A percentile compares a stretch with the other conserved stretches of the same genome.
These are phyloP conservation scores for Willowsia nigromaculata DNA, from an alignment of 2,888 invertebrate genomes.

Conservation along the genomic window DNA sequence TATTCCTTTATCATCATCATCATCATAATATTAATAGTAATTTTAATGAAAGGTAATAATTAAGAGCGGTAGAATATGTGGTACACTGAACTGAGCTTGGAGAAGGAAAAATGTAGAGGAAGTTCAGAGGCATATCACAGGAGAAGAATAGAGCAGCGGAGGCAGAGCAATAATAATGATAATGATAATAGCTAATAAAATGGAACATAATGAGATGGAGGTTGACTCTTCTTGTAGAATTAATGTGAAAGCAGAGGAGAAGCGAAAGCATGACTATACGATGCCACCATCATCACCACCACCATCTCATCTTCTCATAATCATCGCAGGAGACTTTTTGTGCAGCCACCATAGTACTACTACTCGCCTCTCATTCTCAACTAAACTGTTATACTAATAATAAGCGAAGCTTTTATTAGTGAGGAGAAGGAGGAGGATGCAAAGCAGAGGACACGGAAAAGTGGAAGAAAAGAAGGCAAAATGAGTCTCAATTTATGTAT, in stretches of 20 bases:
- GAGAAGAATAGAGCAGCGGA: background rate
- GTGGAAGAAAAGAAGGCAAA: conserved; percentile 41
- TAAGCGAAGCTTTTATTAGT: conserved; percentile 64
- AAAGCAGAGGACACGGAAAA: conserved; percentile 27
- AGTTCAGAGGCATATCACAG: background rate
- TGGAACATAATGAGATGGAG: conserved; percentile 73
- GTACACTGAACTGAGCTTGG: background rate
- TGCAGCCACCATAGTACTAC: background rate
- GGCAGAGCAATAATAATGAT: conserved; percentile 54
- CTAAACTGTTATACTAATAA: conserved; percentile 63
- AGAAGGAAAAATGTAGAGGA: background rate
- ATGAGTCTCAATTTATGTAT: conserved; percentile 69
- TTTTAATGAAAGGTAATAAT: conserved; percentile 67
- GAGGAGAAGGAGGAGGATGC: background rate
- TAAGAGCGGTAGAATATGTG: conserved; percentile 52
- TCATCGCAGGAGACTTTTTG: conserved; percentile 8
- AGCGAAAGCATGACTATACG: background rate
- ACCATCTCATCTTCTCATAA: conserved; percentile 8
- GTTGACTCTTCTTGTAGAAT: conserved; percentile 64
- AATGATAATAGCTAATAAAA: conserved; percentile 74
- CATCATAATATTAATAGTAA: conserved; percentile 22
- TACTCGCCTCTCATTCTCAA: conserved; percentile 35
- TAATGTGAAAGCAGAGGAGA: conserved; percentile 51
- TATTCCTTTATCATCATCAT: background rate
- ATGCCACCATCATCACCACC: background rate